Conservation (phyloP, 2,888 invertebrate species). For the Ophion costatus region DNA sequence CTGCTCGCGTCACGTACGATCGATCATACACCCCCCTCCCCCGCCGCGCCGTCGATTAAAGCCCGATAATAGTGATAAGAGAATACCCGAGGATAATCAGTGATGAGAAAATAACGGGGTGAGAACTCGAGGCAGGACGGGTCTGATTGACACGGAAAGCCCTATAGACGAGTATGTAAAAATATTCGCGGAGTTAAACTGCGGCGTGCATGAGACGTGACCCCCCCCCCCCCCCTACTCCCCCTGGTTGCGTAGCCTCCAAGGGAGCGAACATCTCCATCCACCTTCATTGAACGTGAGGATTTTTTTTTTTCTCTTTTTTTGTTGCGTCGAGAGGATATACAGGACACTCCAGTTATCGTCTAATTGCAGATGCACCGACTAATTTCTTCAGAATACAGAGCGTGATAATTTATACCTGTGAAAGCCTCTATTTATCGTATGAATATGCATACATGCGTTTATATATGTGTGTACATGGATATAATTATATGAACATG, state of each 20-base stretch:
- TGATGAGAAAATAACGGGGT: background rate
- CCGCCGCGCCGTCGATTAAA: no score
- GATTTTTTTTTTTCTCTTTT: background rate
- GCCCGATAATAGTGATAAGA: background rate
- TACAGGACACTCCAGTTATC: slow-evolving; percentile 41
- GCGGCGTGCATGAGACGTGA: slow-evolving; percentile 17
- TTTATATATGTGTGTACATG: background rate
- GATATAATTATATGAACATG: background rate
- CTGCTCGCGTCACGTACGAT: background rate
- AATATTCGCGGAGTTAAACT: slow-evolving; percentile 26
- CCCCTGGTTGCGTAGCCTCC: slow-evolving; percentile 13
- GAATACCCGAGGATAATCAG: background rate
- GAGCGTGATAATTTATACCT: slow-evolving; percentile 24
- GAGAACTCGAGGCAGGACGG: background rate
- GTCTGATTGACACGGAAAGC: background rate
- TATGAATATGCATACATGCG: background rate
- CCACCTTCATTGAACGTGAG: slow-evolving; percentile 43
- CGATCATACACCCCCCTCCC: background rate
- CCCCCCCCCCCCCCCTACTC: slow-evolving; percentile 9
- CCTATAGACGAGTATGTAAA: slow-evolving; percentile 8
- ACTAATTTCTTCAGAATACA: slow-evolving; percentile 57
- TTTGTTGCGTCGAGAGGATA: slow-evolving; percentile 41
- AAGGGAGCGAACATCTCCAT: slow-evolving; percentile 42
- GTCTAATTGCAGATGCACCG: slow-evolving; percentile 56
- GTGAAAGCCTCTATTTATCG: background rate